Conservation (phyloP, 2,888 invertebrate genomes). For the Polylopha cassiicola region DNA sequence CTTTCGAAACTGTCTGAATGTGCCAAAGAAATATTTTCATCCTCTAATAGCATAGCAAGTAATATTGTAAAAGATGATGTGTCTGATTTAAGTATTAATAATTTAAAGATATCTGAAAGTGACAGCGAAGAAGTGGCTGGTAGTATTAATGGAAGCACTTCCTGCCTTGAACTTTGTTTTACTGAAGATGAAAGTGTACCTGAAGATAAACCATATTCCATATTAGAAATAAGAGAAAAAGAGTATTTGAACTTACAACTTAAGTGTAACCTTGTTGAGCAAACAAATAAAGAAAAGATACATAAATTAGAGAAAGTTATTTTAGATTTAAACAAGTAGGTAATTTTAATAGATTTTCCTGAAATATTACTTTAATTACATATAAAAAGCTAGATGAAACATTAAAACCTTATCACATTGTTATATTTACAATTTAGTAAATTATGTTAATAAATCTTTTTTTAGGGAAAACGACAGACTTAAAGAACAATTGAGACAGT, state of each 20-base stretch:
- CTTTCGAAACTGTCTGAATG: conserved; percentile 66
- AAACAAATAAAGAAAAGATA: conserved; percentile 64
- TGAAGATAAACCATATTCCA: conserved; percentile 51
- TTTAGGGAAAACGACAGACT: conserved; percentile 88
- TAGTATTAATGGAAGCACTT: conserved; percentile 68
- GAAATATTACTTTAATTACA: too few relatives aligned
- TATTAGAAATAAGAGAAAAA: conserved; percentile 66
- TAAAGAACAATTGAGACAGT: conserved; percentile 90
- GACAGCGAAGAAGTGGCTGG: conserved; percentile 69
- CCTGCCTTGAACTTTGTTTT: conserved; percentile 69
- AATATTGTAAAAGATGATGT: conserved; percentile 55
- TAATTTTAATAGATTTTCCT: conserved; percentile 23
- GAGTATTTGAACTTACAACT: conserved; percentile 72
- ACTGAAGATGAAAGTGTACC: conserved; percentile 64
- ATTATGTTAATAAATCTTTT: conserved; percentile 24
- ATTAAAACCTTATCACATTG: too few relatives aligned
- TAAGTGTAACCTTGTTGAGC: conserved; percentile 68
- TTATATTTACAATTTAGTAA: not conserved
- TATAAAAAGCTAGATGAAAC: too few relatives aligned
- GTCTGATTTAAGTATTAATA: conserved; percentile 63
- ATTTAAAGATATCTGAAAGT: conserved; percentile 68
- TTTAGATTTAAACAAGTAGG: conserved; percentile 80
- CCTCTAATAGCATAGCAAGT: conserved; percentile 63
- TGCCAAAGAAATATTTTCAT: conserved; percentile 73
- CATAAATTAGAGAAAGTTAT: conserved; percentile 73